Evolutionary conservation across 2,797 vertebrate genomes (phyloP).

Genomic region (Melopsittacus undulatus): DNA sequence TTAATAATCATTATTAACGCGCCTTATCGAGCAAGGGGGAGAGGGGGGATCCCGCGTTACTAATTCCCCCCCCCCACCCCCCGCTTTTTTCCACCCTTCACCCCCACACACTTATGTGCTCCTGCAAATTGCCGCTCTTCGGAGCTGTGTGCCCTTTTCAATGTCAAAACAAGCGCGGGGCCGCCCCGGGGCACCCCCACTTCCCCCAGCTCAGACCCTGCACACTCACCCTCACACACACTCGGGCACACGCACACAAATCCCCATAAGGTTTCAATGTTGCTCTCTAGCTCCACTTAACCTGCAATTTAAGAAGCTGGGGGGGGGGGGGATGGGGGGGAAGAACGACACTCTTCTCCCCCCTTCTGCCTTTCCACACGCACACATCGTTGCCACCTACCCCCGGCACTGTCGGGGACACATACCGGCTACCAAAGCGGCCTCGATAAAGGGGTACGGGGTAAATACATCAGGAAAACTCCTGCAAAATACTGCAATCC

Average conservation of each 20-base stretch:
- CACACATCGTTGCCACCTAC: slow-evolving; percentile 28
- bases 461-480: slow-evolving; percentile 41
- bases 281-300: slow-evolving; percentile 76
- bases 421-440: neutral
- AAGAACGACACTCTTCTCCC: too few species aligned
- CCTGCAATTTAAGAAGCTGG: slow-evolving; percentile 69
- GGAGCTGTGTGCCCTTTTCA: slow-evolving; percentile 64
- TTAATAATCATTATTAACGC: neutral
- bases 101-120: neutral
- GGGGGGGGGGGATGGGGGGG: neutral
- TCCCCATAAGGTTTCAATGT: slow-evolving; percentile 61
- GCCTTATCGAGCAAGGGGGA: too few species aligned
- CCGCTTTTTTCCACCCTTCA: too few species aligned
- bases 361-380: neutral
- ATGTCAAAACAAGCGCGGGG: slow-evolving; percentile 52
- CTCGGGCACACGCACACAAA: neutral
- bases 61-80: neutral
- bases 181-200: neutral
- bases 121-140: slow-evolving; percentile 17
- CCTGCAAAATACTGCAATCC: slow-evolving; percentile 15
- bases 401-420: slow-evolving; percentile 45
- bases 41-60: neutral
- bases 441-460: neutral
- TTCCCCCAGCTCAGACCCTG: neutral
- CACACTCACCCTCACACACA: neutral